Percentiles rank a stretch among this genome's conserved stretches.
Conservation (phyloP, 2,113 vertebrate species). For the Microtus richardsoni region DNA sequence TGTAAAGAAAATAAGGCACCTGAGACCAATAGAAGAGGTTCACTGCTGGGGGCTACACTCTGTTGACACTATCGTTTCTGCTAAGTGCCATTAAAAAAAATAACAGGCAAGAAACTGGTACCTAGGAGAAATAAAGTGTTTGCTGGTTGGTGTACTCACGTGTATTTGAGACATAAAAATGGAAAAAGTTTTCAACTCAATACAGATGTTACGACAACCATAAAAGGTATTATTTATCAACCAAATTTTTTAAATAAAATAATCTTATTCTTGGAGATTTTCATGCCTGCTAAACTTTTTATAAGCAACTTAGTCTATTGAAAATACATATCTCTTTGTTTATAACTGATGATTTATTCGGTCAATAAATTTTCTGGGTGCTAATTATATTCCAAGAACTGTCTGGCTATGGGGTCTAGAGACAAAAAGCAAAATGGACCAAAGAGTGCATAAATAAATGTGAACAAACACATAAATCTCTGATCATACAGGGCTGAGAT, state of each 20-base stretch:
- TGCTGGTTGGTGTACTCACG: neutral
- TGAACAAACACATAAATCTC: neutral
- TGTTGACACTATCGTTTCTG: neutral
- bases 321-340: neutral
- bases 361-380: neutral
- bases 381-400: neutral
- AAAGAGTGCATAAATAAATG: neutral
- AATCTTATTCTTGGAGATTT: neutral
- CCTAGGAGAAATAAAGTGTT: neutral
- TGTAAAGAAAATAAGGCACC: neutral
- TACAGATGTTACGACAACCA: neutral
- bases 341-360: neutral
- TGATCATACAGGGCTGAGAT: neutral
- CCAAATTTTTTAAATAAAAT: neutral
- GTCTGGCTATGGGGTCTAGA: neutral
- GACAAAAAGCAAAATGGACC: neutral
- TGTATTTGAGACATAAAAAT: neutral
- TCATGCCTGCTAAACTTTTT: neutral
- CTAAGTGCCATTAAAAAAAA: neutral
- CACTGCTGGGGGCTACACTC: neutral
- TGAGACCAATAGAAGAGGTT: neutral
- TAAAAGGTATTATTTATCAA: neutral
- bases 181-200: neutral
- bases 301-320: neutral
- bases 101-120: neutral